Evolutionary conservation across 2,113 vertebrate species (phyloP).

Genomic region (Pelecanoides urinatrix): DNA sequence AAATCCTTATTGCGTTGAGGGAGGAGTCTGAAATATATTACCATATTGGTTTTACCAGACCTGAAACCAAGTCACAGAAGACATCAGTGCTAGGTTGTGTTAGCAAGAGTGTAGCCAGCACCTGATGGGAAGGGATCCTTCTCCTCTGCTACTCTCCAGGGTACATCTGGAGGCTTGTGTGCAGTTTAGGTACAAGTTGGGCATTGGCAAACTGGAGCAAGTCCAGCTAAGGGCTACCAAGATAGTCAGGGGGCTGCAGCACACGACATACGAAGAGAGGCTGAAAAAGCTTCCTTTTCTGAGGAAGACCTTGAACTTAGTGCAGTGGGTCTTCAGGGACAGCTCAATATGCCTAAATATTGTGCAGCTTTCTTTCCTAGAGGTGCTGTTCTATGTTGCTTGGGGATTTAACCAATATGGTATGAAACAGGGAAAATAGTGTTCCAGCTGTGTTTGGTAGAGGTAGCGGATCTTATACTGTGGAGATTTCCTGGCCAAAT

Average conservation of each 20-base stretch:
- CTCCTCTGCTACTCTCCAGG: neutral
- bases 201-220: rapidly evolving
- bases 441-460: neutral
- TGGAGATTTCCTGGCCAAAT: neutral
- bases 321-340: neutral
- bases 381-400: rapidly evolving
- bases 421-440: too few species aligned
- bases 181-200: rapidly evolving
- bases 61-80: too few species aligned
- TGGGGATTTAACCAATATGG: neutral
- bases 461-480: neutral
- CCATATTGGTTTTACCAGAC: neutral
- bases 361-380: neutral
- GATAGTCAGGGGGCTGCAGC: rapidly evolving
- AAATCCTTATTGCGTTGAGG: neutral
- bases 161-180: neutral
- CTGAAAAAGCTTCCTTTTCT: neutral
- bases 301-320: neutral
- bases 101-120: neutral
- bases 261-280: rapidly evolving
- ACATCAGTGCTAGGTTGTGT: rapidly evolving
- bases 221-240: neutral
- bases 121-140: neutral
- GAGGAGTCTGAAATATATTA: neutral
- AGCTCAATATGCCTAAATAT: neutral